A percentile compares a stretch with the other conserved stretches of the same genome.
These are phyloP conservation scores for Sipha maydis DNA, from an alignment of 2,888 invertebrate genomes.

Conservation along the genomic window DNA sequence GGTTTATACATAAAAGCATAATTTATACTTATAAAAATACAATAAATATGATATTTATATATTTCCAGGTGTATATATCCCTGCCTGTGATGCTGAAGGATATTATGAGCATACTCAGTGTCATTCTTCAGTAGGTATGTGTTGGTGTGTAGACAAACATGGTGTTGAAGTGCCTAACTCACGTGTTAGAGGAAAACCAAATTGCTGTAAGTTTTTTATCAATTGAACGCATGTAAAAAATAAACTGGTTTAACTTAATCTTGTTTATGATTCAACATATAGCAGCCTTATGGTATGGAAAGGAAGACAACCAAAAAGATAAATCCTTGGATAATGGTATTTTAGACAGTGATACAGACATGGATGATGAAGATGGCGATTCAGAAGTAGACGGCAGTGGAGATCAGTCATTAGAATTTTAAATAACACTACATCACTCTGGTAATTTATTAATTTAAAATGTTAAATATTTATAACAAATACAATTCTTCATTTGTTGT, in stretches of 20 bases:
- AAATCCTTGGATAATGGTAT: slow-evolving; percentile 45
- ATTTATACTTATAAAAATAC: neutral
- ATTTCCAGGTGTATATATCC: slow-evolving; percentile 77
- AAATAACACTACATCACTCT: slow-evolving; percentile 67
- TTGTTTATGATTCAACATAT: neutral
- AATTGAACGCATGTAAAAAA: neutral
- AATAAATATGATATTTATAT: neutral
- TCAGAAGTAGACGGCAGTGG: slow-evolving; percentile 81
- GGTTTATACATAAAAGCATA: neutral
- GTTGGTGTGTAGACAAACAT: slow-evolving; percentile 94
- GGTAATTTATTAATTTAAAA: slow-evolving; percentile 26
- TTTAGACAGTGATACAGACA: slow-evolving; percentile 79
- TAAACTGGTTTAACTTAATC: neutral
- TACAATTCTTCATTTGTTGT: neutral
- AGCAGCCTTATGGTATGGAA: slow-evolving; percentile 58
- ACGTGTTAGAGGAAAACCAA: slow-evolving; percentile 82
- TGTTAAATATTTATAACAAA: neutral
- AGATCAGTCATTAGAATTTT: slow-evolving; percentile 81
- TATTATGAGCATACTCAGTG: slow-evolving; percentile 89
- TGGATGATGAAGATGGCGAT: slow-evolving; percentile 74
- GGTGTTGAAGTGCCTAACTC: slow-evolving; percentile 88
- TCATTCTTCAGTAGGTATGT: slow-evolving; percentile 85
- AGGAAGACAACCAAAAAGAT: slow-evolving; percentile 55
- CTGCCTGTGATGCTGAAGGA: slow-evolving; percentile 86
- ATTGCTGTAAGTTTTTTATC: slow-evolving; percentile 75